Evolutionary conservation across 1,140 invertebrate genomes (phyloP).

Genomic region (Hormaphis cornu): DNA sequence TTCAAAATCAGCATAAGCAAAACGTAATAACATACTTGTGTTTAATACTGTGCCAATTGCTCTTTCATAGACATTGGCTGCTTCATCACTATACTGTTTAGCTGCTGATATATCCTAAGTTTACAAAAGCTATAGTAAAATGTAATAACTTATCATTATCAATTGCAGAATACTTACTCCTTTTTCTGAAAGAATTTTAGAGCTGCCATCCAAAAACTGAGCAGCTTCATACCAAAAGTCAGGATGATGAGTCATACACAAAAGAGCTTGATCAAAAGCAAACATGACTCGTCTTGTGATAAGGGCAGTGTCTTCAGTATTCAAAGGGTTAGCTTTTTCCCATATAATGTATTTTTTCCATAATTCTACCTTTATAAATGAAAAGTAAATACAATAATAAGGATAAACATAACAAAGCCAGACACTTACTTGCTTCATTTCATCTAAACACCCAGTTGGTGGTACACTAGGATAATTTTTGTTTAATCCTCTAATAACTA

Average conservation of each 20-base stretch:
- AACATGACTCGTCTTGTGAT: slow-evolving; percentile 94
- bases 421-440: slow-evolving; percentile 73
- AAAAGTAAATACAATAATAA: background rate
- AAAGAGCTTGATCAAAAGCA: slow-evolving; percentile 93
- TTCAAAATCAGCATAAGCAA: slow-evolving; percentile 98
- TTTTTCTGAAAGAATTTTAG: slow-evolving; percentile 85
- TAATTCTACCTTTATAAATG: slow-evolving; percentile 68
- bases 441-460: slow-evolving; percentile 80
- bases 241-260: slow-evolving; percentile 94
- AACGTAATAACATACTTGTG: slow-evolving; percentile 88
- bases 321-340: slow-evolving; percentile 92
- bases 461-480: slow-evolving; percentile 88
- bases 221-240: slow-evolving; percentile 99
- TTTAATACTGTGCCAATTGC: slow-evolving; percentile 75
- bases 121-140: background rate
- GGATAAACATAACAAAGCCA: background rate
- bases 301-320: slow-evolving; percentile 87
- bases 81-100: slow-evolving; percentile 87
- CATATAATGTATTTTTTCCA: slow-evolving; percentile 99
- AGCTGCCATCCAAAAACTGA: slow-evolving; percentile 87
- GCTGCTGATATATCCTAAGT: slow-evolving; percentile 77
- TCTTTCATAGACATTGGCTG: slow-evolving; percentile 85
- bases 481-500: slow-evolving; percentile 87
- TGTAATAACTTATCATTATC: background rate
- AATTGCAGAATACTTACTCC: slow-evolving; percentile 53